Base-by-base conservation (phyloP, 1,140 invertebrate species). In the Geopemphigus sp. region DNA sequence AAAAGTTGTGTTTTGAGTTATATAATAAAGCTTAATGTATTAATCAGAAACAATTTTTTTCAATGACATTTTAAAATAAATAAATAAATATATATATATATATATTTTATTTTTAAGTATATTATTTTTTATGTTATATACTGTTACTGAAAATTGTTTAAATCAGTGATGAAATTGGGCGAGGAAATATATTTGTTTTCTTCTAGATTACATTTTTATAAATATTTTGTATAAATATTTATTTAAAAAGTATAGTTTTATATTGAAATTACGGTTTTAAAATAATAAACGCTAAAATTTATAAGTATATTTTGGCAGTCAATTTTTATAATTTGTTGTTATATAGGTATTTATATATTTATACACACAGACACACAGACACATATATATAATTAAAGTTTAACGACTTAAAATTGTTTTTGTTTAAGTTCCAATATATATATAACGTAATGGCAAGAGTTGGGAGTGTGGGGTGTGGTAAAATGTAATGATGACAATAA, bases 311-410 rank as follows among this genome's bases (percentile, higher is more conserved):
- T n/a, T n/a, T n/a, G n/a, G n/a, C n/a, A n/a, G n/a, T n/a, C n/a
- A n/a, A n/a, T n/a, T n/a, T n/a, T n/a, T n/a, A n/a, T n/a, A n/a
- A n/a, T n/a, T n/a, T n/a, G n/a, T n/a, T n/a, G n/a, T n/a, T n/a
- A n/a, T n/a, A n/a, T n/a, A n/a, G n/a, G n/a, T n/a, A n/a, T n/a
- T n/a, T n/a, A n/a, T n/a, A n/a, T n/a, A n/a, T n/a, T n/a, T n/a
- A n/a, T n/a, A n/a, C n/a, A n/a, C n/a, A n/a, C n/a, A n/a, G n/a
- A n/a, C n/a, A n/a, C n/a, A n/a, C n/a, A n/a, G n/a, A n/a, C n/a
- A n/a, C n/a, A n/a, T n/a, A n/a, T n/a, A n/a, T n/a, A n/a, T n/a
- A 74, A 74, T 74, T 74, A 57, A 39, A 57, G 72, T 39, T 74
- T 74, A 59, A 74, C 39, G 72, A 59, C 72, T 32, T 14, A 39